phyloP scores from a whole-genome alignment of 1,140 invertebrate species.

The Zelostemma sp. region DNA sequence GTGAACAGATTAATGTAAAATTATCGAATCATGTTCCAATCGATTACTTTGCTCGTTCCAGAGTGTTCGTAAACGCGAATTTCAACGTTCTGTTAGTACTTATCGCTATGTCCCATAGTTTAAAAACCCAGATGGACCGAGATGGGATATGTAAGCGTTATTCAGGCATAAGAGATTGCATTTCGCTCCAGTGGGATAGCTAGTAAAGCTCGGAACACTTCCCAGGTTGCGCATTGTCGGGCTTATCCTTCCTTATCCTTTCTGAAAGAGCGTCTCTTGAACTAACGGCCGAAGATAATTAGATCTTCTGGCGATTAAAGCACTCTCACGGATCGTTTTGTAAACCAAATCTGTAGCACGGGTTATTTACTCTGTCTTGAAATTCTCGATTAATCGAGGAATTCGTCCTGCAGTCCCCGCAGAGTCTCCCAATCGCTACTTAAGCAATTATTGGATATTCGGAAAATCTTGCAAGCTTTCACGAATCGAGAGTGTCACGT shows the following conservation, averaged over 20 bases:
- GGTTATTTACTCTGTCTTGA: background rate
- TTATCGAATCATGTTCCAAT: conserved; percentile 3
- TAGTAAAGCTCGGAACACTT: background rate
- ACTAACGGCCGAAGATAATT: conserved; percentile 3
- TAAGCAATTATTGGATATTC: background rate
- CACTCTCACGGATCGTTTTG: background rate
- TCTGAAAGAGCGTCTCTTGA: conserved; percentile 1
- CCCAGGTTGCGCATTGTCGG: background rate
- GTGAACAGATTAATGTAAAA: background rate
- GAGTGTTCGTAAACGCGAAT: background rate
- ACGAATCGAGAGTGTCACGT: background rate
- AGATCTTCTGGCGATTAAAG: background rate
- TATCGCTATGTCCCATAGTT: conserved; percentile 5
- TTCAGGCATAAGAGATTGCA: conserved; percentile 14
- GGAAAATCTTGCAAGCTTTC: background rate
- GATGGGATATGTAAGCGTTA: background rate
- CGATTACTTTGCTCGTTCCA: background rate
- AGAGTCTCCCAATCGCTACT: background rate
- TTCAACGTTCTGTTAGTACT: background rate
- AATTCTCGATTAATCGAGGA: background rate
- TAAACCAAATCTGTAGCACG: background rate
- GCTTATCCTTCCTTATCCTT: conserved; percentile 6
- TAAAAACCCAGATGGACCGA: background rate
- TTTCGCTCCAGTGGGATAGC: conserved; percentile 6
- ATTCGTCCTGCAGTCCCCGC: too few species aligned